Percentiles rank a stretch among this genome's conserved stretches.
These are phyloP conservation scores for Aphrocallistes beatrix DNA, from an alignment of 37 sponge, comb jelly and placozoan genomes.

Conservation along the genomic window DNA sequence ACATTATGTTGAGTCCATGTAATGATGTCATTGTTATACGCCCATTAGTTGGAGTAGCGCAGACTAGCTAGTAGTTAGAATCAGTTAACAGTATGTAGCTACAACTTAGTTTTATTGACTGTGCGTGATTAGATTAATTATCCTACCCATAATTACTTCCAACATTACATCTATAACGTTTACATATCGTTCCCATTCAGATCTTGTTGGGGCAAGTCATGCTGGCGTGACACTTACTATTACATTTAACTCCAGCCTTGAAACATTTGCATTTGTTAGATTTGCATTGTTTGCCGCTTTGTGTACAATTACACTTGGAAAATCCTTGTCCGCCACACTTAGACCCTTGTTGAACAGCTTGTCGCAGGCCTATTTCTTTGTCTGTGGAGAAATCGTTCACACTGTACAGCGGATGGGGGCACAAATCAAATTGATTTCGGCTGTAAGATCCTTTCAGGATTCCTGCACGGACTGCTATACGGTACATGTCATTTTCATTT, in stretches of 20 bases:
- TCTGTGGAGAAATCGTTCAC: background rate
- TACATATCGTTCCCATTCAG: background rate
- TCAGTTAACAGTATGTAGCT: no score
- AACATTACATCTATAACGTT: no score
- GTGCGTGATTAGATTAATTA: no score
- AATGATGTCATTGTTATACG: no score
- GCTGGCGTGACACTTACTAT: background rate
- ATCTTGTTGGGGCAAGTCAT: background rate
- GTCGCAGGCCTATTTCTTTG: background rate
- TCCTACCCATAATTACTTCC: no score
- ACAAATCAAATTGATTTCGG: background rate
- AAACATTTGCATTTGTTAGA: background rate
- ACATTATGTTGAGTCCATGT: background rate
- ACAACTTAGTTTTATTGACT: no score
- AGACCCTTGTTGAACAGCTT: background rate
- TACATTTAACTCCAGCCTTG: background rate
- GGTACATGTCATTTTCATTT: slow-evolving; percentile 1
- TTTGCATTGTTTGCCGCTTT: background rate
- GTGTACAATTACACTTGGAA: background rate
- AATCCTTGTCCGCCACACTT: slow-evolving; percentile 7
- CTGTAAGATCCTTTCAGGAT: background rate
- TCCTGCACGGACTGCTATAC: background rate
- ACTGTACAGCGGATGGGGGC: background rate
- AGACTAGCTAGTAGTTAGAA: no score
- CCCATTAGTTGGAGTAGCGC: no score